Evolutionary conservation across 2,797 vertebrate species (phyloP), one percentile per base, ranked within the genome.

Genomic region (Florisuga fusca): DNA sequence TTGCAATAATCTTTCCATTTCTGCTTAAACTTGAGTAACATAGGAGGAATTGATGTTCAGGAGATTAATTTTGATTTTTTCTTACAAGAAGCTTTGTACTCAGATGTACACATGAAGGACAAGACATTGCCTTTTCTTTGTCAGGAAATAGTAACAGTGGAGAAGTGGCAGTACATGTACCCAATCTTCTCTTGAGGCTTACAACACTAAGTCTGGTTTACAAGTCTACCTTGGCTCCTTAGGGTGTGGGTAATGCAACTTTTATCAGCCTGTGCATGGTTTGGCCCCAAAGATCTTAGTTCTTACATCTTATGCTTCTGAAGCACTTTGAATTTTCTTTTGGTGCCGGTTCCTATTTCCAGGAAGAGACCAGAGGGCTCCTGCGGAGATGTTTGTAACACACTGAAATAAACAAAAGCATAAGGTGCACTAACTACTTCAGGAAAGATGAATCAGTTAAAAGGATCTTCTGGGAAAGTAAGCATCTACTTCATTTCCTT

Each of bases 321-420:
- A 96, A 75, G 92, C 87, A 76, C 38, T 95, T 79, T 84, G 73
- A 75, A 59, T 68, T 85, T 91, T 95, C 58, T 64, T 93, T 84
- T 82, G 46, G 53, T 96, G 93, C 48, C 90, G 91, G 74, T 80
- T 46, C 38, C 75, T 50, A 22, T 86, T 94, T 95, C 71, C 87
- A 75, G 61, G 43, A 96, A 83, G 78, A 81, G 48, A 91, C 55
- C 73, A 78, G 63, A 89, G 84, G 29, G 17, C 45, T 95, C 19
- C 83, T 87, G 63, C 63, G 82, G 86, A 89, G 58, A 46, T 76
- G 51, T 54, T 83, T 93, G 77, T 92, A 93, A 81, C 43, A 61
- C 58, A 27, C 19, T 93, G 29, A 76, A 94, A 94, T 84, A 96
- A 96, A 97, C 81, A 95, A 92, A 97, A 96, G 68, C 87, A 93